Base-by-base conservation (phyloP, 2,888 invertebrate genomes). In the Proisotoma minuta region DNA sequence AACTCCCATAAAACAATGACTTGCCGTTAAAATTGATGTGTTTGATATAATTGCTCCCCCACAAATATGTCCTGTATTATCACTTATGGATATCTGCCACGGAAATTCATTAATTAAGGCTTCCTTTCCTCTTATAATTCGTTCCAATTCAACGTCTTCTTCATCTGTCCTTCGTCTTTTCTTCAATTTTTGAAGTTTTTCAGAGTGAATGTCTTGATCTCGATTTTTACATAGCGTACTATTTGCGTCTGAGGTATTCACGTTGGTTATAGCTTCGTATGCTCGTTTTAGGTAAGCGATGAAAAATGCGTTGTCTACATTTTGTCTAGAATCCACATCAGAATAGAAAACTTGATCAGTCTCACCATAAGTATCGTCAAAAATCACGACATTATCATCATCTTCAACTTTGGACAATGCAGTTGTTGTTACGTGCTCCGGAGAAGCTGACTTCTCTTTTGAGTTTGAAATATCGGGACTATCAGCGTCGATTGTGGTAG, bases 11-110 rank as follows among this genome's bases (percentile, higher is more conserved):
- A 78, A 70, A 59, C 78, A 78, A 62, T 78, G 78, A 3, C 78
- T 77, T n/a, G 78, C 78, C 3, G 78, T 77, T 4, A 78, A 65
- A 28, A 78, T 76, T 24, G 74, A 74, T 2, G 72, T 66, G 34
- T 76, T 75, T 29, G 74, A 74, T 57, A 78, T 75, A 18, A 78
- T 74, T 2, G 77, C 76, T 18, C 77, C 78, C 1, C 78, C 78
- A 65, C 78, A 78, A 66, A 78, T 76, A 70, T 77, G 78, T 51
- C 76, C 74, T n/a, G 76, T 75, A 23, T 74, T 71, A 58, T 77
- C 71, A 20, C 76, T 76, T 56, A 78, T 76, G 43, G 77, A 77
- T 3, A 76, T 76, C 53, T 76, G 76, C 71, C 78, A 78, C 1
- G 78, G 77, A 60, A 78, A 77, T 68, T 78, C 78, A 48, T 75